Evolutionary conservation across 2,888 invertebrate genomes (phyloP).

Genomic region (Hyles lineata): DNA sequence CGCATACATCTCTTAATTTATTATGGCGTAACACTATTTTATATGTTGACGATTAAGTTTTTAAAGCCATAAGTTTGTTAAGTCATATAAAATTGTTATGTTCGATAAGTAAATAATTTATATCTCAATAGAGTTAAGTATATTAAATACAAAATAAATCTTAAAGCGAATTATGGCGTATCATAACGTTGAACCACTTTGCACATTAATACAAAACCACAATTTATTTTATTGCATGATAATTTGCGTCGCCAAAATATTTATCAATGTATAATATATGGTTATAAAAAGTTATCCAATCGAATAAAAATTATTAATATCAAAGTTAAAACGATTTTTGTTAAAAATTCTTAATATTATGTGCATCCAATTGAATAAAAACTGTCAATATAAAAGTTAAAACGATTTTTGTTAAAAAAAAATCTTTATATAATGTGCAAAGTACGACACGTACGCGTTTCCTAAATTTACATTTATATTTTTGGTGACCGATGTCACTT

Average conservation of each 20-base stretch:
- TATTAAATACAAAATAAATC: conserved; percentile 65
- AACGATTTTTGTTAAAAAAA: no score
- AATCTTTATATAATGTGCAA: conserved; percentile 14
- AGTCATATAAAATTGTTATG: conserved; percentile 24
- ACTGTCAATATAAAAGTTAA: no score
- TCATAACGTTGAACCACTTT: conserved; percentile 37
- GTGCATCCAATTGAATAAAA: no score
- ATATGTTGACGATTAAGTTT: conserved; percentile 64
- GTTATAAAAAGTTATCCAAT: neutral
- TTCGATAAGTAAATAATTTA: conserved; percentile 49
- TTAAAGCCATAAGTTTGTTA: conserved; percentile 73
- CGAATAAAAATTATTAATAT: neutral
- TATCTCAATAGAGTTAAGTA: conserved; percentile 75
- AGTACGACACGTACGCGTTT: conserved; percentile 11
- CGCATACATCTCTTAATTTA: conserved; percentile 48
- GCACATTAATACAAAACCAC: conserved; percentile 2
- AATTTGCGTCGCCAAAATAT: neutral
- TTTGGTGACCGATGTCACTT: conserved; percentile 39
- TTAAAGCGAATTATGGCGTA: conserved; percentile 69
- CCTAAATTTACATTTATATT: neutral
- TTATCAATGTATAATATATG: neutral
- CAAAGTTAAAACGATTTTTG: no score
- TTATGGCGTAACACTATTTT: conserved; percentile 41
- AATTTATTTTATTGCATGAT: neutral
- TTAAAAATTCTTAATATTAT: no score